phyloP scores from a whole-genome alignment of 2,797 vertebrate genomes.

The Chloroceryle inda region DNA sequence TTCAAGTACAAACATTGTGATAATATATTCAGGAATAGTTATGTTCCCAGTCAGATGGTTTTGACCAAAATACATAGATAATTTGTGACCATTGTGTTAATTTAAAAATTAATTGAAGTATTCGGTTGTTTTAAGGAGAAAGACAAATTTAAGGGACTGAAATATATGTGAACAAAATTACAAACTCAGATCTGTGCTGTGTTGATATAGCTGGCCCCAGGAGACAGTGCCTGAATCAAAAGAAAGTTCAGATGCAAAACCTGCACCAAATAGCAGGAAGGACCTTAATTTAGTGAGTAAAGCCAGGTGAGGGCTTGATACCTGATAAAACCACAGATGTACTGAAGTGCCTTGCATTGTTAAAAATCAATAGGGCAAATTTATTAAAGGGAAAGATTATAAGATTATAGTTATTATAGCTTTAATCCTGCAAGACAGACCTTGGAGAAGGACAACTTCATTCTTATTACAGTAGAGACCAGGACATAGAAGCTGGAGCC shows the following conservation, averaged over 20 bases:
- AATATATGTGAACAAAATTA: background rate
- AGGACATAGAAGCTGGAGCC: background rate
- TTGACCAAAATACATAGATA: background rate
- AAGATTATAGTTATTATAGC: background rate
- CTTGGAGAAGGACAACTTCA: background rate
- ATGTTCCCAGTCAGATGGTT: background rate
- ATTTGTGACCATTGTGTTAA: background rate
- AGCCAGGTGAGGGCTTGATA: background rate
- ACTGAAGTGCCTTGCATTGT: background rate
- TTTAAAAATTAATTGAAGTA: background rate
- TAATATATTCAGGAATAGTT: background rate
- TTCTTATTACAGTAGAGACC: background rate
- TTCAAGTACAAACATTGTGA: background rate
- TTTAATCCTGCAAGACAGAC: background rate
- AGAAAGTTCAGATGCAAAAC: background rate
- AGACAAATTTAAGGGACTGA: background rate
- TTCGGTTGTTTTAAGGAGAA: background rate
- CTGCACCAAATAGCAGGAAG: background rate
- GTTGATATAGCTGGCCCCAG: background rate
- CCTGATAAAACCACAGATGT: background rate
- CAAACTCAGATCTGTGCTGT: background rate
- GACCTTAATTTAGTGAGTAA: background rate
- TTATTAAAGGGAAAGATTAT: background rate
- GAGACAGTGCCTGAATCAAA: background rate
- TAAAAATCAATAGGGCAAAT: background rate